Percentiles rank a stretch among this genome's conserved stretches.
Evolutionary conservation across 64 coral and sea anemone genomes (phyloP).

Genomic region (Porites australiensis): DNA sequence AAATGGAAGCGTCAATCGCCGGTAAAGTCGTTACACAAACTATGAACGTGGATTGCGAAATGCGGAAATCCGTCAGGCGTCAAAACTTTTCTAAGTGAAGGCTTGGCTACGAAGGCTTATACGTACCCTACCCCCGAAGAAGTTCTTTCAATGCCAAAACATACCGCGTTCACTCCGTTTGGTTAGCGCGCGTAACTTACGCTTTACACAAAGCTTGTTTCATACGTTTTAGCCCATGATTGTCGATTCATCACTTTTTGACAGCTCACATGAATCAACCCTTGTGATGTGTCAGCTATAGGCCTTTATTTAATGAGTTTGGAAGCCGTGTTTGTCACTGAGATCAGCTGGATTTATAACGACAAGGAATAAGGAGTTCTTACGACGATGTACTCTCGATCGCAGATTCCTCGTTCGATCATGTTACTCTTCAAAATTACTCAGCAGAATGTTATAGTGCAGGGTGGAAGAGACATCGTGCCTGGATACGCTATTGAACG

Average conservation of each 20-base stretch:
- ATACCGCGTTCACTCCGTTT: not conserved
- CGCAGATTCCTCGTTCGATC: not conserved
- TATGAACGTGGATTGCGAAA: not conserved
- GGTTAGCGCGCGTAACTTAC: not conserved
- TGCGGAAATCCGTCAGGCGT: slow-evolving; percentile 2
- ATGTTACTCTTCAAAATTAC: not conserved
- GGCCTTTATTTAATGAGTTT: not conserved
- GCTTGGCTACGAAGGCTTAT: slow-evolving; percentile 9
- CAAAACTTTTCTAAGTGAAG: not conserved
- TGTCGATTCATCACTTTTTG: slow-evolving; percentile 28
- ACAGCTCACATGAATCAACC: slow-evolving; percentile 29
- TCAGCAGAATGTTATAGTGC: not conserved
- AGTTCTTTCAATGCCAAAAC: not conserved
- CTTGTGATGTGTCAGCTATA: slow-evolving; percentile 9
- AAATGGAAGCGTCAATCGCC: not conserved
- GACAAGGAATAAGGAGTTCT: too few species aligned
- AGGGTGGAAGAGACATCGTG: not conserved
- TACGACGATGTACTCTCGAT: not conserved
- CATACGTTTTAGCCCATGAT: not conserved
- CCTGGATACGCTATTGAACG: not conserved
- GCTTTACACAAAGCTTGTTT: not conserved
- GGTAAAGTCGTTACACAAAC: too few species aligned
- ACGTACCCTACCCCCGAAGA: slow-evolving; percentile 10
- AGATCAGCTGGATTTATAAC: not conserved
- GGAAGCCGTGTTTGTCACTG: too few species aligned